Conservation (phyloP, 2,888 invertebrate genomes). For the Eristalis tenax region DNA sequence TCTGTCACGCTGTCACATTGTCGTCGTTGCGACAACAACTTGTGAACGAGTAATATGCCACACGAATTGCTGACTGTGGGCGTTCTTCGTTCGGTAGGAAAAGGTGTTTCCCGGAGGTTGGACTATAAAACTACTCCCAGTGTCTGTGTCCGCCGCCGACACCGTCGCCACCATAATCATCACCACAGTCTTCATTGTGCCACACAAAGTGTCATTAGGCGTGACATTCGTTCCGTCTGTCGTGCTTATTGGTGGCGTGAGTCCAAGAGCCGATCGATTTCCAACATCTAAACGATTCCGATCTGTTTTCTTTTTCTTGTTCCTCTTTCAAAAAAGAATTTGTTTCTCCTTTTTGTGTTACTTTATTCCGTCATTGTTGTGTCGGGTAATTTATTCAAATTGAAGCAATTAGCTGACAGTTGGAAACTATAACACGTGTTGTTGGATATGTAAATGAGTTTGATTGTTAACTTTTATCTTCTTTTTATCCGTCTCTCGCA, state of each 20-base stretch:
- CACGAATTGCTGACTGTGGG: constrained; percentile 31
- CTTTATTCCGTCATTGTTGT: constrained; percentile 28
- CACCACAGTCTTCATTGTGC: constrained; percentile 24
- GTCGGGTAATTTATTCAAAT: constrained; percentile 55
- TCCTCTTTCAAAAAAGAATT: background rate
- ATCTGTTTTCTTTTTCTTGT: constrained; percentile 9
- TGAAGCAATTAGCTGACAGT: constrained; percentile 67
- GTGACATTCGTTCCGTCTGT: constrained; percentile 32
- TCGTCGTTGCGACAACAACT: constrained; percentile 37
- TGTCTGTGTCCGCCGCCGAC: constrained; percentile 14
- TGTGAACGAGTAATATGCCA: constrained; percentile 1
- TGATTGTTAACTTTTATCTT: constrained; percentile 1
- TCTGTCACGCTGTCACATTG: constrained; percentile 59
- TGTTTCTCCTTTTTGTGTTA: background rate
- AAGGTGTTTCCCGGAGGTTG: constrained; percentile 61
- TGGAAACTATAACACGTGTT: constrained; percentile 63
- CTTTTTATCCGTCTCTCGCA: background rate
- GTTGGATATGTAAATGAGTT: constrained; percentile 54
- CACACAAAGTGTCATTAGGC: constrained; percentile 47
- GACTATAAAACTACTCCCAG: constrained; percentile 45
- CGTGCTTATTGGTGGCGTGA: constrained; percentile 4
- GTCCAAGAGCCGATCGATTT: constrained; percentile 50
- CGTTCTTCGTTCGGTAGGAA: constrained; percentile 59
- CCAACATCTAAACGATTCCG: constrained; percentile 22
- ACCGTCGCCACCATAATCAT: background rate